Evolutionary conservation across 2,113 vertebrate species (phyloP).

Genomic region (Myxocyprinus asiaticus): DNA sequence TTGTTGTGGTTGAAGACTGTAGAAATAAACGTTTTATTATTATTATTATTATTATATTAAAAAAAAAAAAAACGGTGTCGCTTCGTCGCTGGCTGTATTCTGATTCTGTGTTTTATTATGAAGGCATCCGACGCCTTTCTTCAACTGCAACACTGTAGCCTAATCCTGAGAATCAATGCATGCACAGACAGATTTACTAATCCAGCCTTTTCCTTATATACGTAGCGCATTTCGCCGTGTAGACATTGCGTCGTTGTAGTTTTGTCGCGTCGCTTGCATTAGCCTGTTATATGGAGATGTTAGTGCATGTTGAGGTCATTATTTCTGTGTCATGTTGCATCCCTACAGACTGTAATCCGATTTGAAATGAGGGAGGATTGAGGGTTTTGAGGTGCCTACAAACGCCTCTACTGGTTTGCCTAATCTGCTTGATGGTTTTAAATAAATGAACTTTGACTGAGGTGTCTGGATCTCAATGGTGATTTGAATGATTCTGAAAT

Average conservation of each 20-base stretch:
- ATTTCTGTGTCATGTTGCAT: constrained; percentile 43
- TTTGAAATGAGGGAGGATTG: constrained; percentile 40
- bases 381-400: neutral
- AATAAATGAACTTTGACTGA: too few species aligned
- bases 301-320: neutral
- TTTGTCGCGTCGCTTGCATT: neutral
- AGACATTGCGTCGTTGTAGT: neutral
- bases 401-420: neutral
- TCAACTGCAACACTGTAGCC: neutral
- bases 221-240: neutral
- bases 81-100: neutral
- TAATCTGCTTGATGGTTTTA: too few species aligned
- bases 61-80: too few species aligned
- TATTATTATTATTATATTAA: too few species aligned
- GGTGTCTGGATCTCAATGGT: too few species aligned
- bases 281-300: too few species aligned
- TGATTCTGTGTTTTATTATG: neutral
- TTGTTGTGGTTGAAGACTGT: too few species aligned
- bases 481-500: too few species aligned
- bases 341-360: constrained; percentile 45
- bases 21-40: too few species aligned
- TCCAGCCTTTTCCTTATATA: neutral
- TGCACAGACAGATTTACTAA: neutral
- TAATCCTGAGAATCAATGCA: neutral
- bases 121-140: neutral